Base-by-base conservation (phyloP, 2,113 vertebrate genomes). In the Chrysemys picta region DNA sequence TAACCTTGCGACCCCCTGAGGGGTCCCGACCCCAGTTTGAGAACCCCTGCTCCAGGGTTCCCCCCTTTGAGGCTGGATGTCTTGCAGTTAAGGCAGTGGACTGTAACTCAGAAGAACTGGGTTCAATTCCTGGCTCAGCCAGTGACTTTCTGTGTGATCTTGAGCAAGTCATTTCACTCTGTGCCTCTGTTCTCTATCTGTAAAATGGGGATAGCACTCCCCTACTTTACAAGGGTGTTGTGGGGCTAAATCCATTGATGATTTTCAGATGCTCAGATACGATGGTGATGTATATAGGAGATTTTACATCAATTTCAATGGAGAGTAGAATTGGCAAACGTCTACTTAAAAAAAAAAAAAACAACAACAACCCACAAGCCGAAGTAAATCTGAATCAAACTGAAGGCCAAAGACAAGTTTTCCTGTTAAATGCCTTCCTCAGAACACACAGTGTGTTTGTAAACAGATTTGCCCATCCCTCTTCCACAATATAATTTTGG, bases 361-460 rank as follows among this genome's bases (percentile, higher is more conserved):
- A 76, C 3, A 11, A 5, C 17, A 38, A 72, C 17, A 2, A 21
- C n/a, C n/a, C 45, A 86, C 80, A 93, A 81, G 29, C 54, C 81
- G 47, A 87, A 69, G 29, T 89, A 22, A 8, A 83, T 42, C 42
- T 45, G 57, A 90, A 50, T 87, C 95, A 91, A 54, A 83, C 86
- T 54, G 8, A 85, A 93, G 95, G 57, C 80, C 84, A 65, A 95
- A 82, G 38, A 53, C 42, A 93, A 97, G 93, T 14, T 88, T 86
- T 89, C 81, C 5, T 52, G 3, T 62, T 86, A 95, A 95, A 31
- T 76, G 82, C 52, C 54, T 89, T 83, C 88, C 82, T 85, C 38
- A 16, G 78, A 89, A 47, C 5, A 31, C 4, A 31, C 4, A 27
- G 93, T 1, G 6, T 79, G 49, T 89, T 78, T 94, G 88, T 92